phyloP scores from a whole-genome alignment of 2,113 vertebrate genomes.

The Eurypyga helias region DNA sequence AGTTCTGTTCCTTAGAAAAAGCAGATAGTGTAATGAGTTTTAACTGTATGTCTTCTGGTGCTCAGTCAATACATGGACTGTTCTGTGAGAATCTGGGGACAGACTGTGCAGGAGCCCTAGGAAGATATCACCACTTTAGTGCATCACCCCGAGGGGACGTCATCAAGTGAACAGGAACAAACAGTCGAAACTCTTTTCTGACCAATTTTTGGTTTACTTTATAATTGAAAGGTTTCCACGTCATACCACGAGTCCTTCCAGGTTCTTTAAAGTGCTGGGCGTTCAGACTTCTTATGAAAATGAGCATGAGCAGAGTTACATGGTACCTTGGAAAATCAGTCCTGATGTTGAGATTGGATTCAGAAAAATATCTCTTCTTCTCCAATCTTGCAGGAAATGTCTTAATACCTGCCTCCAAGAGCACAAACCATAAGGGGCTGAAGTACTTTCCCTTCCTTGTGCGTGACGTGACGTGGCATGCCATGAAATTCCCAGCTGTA shows the following conservation, averaged over 20 bases:
- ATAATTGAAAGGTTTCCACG: background rate
- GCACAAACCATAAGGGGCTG: background rate
- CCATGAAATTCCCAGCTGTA: accelerated
- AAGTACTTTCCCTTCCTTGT: background rate
- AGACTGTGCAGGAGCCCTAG: background rate
- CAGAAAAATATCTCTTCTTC: background rate
- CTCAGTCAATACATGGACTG: background rate
- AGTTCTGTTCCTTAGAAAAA: background rate
- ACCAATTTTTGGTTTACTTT: background rate
- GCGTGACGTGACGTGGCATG: no score
- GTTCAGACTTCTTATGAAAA: background rate
- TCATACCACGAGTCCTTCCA: accelerated
- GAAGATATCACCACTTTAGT: background rate
- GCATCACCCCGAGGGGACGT: background rate
- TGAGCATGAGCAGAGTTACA: background rate
- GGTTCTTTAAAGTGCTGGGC: background rate
- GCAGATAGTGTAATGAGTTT: background rate
- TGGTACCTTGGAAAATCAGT: background rate
- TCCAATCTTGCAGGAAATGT: background rate
- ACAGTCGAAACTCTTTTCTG: background rate
- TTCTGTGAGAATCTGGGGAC: background rate
- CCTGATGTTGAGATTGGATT: background rate
- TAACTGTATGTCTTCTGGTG: background rate
- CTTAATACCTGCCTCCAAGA: background rate
- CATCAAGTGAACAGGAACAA: background rate